Percentiles rank a stretch among this genome's conserved stretches.
Evolutionary conservation across 2,797 vertebrate genomes (phyloP).

Genomic region (Macropus fuliginosus): DNA sequence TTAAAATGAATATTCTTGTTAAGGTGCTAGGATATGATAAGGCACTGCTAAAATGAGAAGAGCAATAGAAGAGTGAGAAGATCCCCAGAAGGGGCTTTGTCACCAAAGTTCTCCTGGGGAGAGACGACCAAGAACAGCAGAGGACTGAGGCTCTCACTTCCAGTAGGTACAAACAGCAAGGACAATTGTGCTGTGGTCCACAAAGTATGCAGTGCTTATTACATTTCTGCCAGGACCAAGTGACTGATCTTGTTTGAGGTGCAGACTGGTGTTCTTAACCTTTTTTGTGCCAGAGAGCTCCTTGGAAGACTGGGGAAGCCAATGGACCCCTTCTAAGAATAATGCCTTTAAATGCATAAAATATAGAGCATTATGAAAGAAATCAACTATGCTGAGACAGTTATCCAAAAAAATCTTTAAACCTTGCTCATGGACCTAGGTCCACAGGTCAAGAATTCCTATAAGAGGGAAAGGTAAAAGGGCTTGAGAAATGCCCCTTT

Average conservation of each 20-base stretch:
- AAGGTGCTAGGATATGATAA: neutral
- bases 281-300: neutral
- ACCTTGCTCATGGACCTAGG: neutral
- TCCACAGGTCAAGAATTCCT: neutral
- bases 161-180: neutral
- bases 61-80: neutral
- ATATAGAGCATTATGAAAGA: neutral
- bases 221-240: neutral
- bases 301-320: neutral
- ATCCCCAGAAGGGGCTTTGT: neutral
- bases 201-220: neutral
- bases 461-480: neutral
- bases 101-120: neutral
- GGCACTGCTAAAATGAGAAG: neutral
- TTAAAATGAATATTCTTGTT: neutral
- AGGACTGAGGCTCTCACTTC: neutral
- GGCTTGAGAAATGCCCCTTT: neutral
- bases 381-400: neutral
- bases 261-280: neutral
- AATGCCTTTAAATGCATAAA: neutral
- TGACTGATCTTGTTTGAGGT: neutral
- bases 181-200: neutral
- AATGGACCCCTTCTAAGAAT: neutral
- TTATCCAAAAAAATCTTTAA: neutral
- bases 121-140: neutral